Evolutionary conservation across 1,140 invertebrate species (phyloP), one percentile per base, ranked within the genome.

Genomic region (Medauroidea extradentata): DNA sequence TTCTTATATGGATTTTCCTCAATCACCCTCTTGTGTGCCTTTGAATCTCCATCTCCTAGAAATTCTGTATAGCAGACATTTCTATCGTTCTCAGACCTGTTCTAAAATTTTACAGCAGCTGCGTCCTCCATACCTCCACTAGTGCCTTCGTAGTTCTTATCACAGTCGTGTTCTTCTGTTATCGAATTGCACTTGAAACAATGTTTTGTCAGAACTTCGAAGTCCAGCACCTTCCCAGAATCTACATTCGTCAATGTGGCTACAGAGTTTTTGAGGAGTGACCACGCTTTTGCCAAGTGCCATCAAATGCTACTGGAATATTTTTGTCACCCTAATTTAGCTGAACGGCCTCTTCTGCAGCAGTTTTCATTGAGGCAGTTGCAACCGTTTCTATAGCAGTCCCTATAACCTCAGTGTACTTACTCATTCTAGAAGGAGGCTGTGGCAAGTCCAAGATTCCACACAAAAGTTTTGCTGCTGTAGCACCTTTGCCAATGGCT

Each of bases 111-210:
- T 44, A 60, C 41, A 16, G 58, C 18, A 11, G 14, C 53, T 29
- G 58, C 58, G 18, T n/a, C 38, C 16, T 60, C 58, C 58, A 60
- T 60, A 8, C 52, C 58, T 9, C 58, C 58, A 55, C 52, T 48
- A n/a, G n/a, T n/a, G n/a, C n/a, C n/a, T n/a, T n/a, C n/a, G n/a
- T n/a, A n/a, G n/a, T n/a, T n/a, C n/a, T n/a, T n/a, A n/a, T n/a
- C n/a, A n/a, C n/a, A n/a, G n/a, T n/a, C n/a, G n/a, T n/a, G n/a
- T n/a, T n/a, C 19, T 18, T 48, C 16, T 21, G 9, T 21, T 9
- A 11, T 18, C 11, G 8, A 8, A 9, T 48, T 48, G 52, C 56
- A 58, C 14, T n/a, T 29, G 18, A 52, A 39, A 58, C 46, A 58
- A 29, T 52, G 42, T 27, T 58, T 58, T 34, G 56, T 27, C 16